Conservation (phyloP, 2,888 invertebrate species). For the Trichogramma dendrolimi region DNA sequence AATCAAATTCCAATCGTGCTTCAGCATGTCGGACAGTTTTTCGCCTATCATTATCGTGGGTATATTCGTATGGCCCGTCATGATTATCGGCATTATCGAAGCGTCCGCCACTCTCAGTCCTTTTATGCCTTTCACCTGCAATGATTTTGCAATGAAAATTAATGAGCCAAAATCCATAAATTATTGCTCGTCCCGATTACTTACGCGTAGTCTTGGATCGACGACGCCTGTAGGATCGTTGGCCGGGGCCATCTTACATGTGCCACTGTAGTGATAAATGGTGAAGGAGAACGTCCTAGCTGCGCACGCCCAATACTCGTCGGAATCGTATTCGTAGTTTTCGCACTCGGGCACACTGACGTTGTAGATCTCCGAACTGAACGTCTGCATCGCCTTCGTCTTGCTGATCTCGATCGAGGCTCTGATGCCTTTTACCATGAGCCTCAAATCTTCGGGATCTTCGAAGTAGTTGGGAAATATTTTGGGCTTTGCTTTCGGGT, state of each 20-base stretch:
- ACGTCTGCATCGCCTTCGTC: conserved; percentile 60
- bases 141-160: background rate
- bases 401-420: conserved; percentile 58
- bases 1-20: conserved; percentile 52
- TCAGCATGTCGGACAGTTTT: conserved; percentile 64
- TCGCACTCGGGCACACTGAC: conserved; percentile 59
- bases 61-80: conserved; percentile 63
- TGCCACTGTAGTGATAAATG: conserved; percentile 65
- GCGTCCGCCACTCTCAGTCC: conserved; percentile 64
- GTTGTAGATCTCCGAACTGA: conserved; percentile 57
- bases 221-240: conserved; percentile 62
- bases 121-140: conserved; percentile 53
- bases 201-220: conserved; percentile 56
- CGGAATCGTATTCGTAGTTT: conserved; percentile 59
- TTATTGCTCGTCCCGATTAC: conserved; percentile 6
- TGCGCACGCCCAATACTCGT: conserved; percentile 68
- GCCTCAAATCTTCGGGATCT: conserved; percentile 61
- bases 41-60: conserved; percentile 68
- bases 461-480: conserved; percentile 68
- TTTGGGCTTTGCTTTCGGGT: conserved; percentile 64
- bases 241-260: conserved; percentile 64
- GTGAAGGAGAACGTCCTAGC: conserved; percentile 65
- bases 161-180: background rate
- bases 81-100: conserved; percentile 62
- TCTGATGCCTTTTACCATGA: conserved; percentile 60